Evolutionary conservation across 2,888 invertebrate genomes (phyloP), one percentile per base, ranked within the genome.

Genomic region (Eilema griseolum): DNA sequence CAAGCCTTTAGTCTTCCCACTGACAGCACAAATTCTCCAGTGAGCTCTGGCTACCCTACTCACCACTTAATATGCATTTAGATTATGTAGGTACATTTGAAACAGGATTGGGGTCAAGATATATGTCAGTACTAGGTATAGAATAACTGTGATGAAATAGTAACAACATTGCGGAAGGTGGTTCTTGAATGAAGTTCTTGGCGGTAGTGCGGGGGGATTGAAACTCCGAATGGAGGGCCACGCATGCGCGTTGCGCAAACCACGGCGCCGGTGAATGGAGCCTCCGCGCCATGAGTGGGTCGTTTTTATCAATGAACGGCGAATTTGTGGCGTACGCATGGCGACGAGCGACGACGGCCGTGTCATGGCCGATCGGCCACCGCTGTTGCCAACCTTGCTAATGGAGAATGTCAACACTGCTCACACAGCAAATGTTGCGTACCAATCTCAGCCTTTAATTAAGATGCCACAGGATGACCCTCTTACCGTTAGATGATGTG

Each of bases 281-380:
- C 83, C 89, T 88, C 88, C 82, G 83, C 80, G 81, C 77, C 84
- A 78, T 81, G 90, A 84, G 94, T 94, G 92, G 93, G 95, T 88
- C 93, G 89, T 94, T 93, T 94, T 95, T 94, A 95, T 95, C 93
- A 95, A 95, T 95, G 95, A 92, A 94, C 93, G 88, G 92, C 93
- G 87, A 93, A 93, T 91, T 92, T 86, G 91, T 90, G 92, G 89
- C 90, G 93, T 93, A 94, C 94, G 92, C 92, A 90, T 91, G 88
- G 75, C 80, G 83, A 90, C 91, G 83, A n/a, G 75, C 80, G 83
- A 89, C 91, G 88, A 77, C 80, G 82, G 77, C 74, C 87, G 89
- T 93, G 94, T 95, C 95, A 94, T 88, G 95, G 95, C 89, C 93
- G 83, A 85, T 76, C 83, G 82, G 81, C 83, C 83, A 74, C 81